Evolutionary conservation across 1,140 invertebrate species (phyloP).

Genomic region (Mylabris phalerata): DNA sequence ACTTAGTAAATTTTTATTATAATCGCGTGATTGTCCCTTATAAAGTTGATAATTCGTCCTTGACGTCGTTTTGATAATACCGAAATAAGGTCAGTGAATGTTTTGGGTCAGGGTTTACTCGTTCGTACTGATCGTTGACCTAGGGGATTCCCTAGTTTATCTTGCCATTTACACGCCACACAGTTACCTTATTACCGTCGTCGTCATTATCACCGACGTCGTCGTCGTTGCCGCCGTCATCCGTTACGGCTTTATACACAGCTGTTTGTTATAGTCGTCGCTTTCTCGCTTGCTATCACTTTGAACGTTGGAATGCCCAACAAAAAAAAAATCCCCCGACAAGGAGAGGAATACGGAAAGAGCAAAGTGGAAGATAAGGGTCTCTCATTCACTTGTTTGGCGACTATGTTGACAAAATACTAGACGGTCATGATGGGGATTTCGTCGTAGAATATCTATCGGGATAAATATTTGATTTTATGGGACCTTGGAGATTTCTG

Average conservation of each 20-base stretch:
- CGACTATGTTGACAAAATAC: constrained; percentile 10
- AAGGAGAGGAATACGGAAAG: too few species aligned
- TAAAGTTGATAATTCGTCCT: constrained; percentile 10
- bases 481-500: neutral
- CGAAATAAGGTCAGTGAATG: constrained; percentile 26
- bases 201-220: neutral
- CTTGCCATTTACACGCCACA: constrained; percentile 19
- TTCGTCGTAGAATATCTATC: constrained; percentile 1
- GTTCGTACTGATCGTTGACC: constrained; percentile 27
- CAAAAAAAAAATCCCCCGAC: neutral
- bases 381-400: constrained; percentile 8
- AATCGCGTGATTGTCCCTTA: neutral
- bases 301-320: constrained; percentile 10
- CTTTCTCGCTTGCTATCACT: constrained; percentile 2
- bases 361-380: constrained; percentile 11
- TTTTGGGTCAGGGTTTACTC: constrained; percentile 20
- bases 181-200: neutral
- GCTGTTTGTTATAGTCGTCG: neutral
- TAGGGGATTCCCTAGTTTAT: constrained; percentile 30
- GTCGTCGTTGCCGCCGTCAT: neutral
- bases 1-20: neutral
- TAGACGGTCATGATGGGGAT: constrained; percentile 7
- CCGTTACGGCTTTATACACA: neutral
- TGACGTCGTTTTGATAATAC: constrained; percentile 19
- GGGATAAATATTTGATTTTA: neutral